Conservation (phyloP, 2,888 invertebrate genomes). For the Ectemnius continuus region DNA sequence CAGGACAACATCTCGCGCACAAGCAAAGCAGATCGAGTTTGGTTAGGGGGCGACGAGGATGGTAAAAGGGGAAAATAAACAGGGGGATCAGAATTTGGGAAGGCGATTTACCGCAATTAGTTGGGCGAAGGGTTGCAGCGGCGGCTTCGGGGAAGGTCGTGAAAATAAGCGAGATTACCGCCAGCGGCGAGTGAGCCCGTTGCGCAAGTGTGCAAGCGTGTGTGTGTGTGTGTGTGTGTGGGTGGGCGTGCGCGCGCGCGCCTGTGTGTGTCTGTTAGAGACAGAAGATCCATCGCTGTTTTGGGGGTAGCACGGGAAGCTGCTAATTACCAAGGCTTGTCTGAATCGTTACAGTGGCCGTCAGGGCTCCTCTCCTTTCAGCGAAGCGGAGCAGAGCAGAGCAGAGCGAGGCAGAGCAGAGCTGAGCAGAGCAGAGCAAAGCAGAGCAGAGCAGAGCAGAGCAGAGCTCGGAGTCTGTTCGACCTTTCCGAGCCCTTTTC, state of each 20-base stretch:
- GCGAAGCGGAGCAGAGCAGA: slow-evolving; percentile 4
- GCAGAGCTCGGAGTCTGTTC: slow-evolving; percentile 25
- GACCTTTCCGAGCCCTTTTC: slow-evolving; percentile 39
- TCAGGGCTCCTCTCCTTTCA: slow-evolving; percentile 47
- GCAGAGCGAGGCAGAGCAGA: too few relatives aligned
- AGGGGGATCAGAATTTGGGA: not conserved
- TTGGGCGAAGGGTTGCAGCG: not conserved
- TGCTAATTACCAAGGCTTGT: slow-evolving; percentile 69
- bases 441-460: too few relatives aligned
- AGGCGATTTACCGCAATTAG: slow-evolving; percentile 22
- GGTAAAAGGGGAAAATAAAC: not conserved
- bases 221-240: too few relatives aligned
- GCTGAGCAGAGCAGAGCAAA: not conserved
- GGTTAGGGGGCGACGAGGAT: not conserved
- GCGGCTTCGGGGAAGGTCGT: not conserved
- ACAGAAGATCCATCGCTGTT: slow-evolving; percentile 5
- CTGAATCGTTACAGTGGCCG: slow-evolving; percentile 65
- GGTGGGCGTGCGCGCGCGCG: too few relatives aligned
- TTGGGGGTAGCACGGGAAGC: slow-evolving; percentile 52
- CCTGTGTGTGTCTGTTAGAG: too few relatives aligned
- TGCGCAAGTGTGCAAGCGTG: not conserved
- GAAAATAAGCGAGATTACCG: not conserved
- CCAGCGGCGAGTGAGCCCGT: not conserved
- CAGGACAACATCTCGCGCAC: too few relatives aligned
- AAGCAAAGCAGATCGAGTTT: too few relatives aligned